Base-by-base conservation (phyloP, 2,888 invertebrate species). In the Matsumyia berberina region DNA sequence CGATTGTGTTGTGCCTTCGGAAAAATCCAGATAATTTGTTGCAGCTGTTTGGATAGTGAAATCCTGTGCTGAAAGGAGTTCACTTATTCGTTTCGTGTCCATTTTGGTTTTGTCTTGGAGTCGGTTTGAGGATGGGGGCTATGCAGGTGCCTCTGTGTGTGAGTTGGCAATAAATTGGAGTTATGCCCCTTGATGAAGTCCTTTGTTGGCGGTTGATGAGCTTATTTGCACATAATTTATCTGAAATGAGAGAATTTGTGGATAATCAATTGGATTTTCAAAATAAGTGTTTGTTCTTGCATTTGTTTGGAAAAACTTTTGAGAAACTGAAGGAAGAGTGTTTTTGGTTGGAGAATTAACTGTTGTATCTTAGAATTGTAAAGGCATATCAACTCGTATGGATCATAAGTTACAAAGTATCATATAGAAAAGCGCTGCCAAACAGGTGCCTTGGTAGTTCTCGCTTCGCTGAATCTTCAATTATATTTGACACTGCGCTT, bases 1-100 rank as follows among this genome's bases (percentile, higher is more conserved):
- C 67, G 88, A 88, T 7, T 88, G 88, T 24, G 89, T 81, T 88
- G 87, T 89, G 87, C 72, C 67, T 86, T 88, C 86, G 70, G 86
- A 86, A 86, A 87, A 86, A 88, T 89, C 86, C 88, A 88, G 53
- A 88, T 89, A 83, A 53, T 76, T 35, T 78, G 77, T 62, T 78
- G 77, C 58, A 44, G 72, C 85, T 86, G 87, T 83, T 87, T 87
- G 83, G 51, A 86, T 78, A 67, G 87, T 74, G 39, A 86, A 86
- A 77, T 86, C 81, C 72, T 86, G 86, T 19, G 60, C 72, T 5
- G 86, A 69, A 5, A 86, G 86, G 12, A 86, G 70, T 72, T 86
- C 81, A 86, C 86, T 86, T 67, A 86, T 86, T 70, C 86, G 80
- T 33, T 86, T 86, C 70, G 86, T 81, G 81, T 86, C 81, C 86